These are phyloP conservation scores for Apocheima hispidaria DNA, from an alignment of 2,888 invertebrate genomes.

Conservation along the genomic window DNA sequence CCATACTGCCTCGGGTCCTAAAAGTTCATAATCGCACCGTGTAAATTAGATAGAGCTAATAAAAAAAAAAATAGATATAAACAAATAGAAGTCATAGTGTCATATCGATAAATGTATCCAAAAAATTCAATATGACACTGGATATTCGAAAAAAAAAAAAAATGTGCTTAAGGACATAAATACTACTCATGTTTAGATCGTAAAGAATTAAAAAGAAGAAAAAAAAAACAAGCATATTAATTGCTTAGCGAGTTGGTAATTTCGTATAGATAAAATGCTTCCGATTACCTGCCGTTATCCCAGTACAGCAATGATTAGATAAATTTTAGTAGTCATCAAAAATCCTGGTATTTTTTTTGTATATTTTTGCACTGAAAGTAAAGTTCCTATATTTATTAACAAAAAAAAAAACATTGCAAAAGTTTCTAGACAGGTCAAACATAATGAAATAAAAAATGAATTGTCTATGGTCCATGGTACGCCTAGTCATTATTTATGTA, in stretches of 20 bases:
- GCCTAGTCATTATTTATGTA: slow-evolving; percentile 84
- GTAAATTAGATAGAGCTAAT: slow-evolving; percentile 79
- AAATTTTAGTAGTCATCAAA: slow-evolving; percentile 47
- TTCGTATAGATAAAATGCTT: slow-evolving; percentile 67
- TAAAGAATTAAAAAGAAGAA: slow-evolving; percentile 59
- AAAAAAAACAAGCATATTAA: slow-evolving; percentile 60
- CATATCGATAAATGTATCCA: slow-evolving; percentile 44
- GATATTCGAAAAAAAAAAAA: slow-evolving; percentile 64
- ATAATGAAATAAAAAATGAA: slow-evolving; percentile 49
- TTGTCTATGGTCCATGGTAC: slow-evolving; percentile 79
- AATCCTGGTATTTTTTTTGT: slow-evolving; percentile 46
- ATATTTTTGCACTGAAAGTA: slow-evolving; percentile 78
- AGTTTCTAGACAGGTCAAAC: slow-evolving; percentile 59
- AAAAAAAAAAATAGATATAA: slow-evolving; percentile 63
- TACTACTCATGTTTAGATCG: slow-evolving; percentile 70
- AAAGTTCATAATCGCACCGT: slow-evolving; percentile 76
- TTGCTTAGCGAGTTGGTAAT: slow-evolving; percentile 71
- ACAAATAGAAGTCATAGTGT: slow-evolving; percentile 58
- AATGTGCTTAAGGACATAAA: slow-evolving; percentile 76
- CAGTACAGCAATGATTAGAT: slow-evolving; percentile 48
- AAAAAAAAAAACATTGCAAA: slow-evolving; percentile 54
- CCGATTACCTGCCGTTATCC: slow-evolving; percentile 57
- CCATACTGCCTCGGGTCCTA: slow-evolving; percentile 67
- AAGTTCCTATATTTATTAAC: slow-evolving; percentile 83
- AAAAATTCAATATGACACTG: slow-evolving; percentile 49